These are phyloP conservation scores for Clanis bilineata DNA, from an alignment of 2,888 invertebrate species.

Conservation along the genomic window DNA sequence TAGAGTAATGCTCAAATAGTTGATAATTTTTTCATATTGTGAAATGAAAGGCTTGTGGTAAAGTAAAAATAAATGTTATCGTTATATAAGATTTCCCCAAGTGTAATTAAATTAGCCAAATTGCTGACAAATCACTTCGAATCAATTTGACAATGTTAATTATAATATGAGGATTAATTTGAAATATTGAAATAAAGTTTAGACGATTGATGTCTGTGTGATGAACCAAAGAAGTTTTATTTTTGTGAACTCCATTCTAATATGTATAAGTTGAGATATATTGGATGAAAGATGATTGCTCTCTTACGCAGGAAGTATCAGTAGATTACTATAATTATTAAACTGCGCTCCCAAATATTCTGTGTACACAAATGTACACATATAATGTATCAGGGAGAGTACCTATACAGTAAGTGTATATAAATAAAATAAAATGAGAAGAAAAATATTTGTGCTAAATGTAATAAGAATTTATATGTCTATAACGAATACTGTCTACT, in stretches of 20 bases:
- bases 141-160: constrained; percentile 5
- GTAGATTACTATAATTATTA: background rate
- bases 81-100: constrained; percentile 5
- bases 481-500: constrained; percentile 7
- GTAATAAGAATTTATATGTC: background rate
- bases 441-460: background rate
- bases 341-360: background rate
- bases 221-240: constrained; percentile 79
- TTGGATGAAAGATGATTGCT: background rate
- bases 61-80: constrained; percentile 33
- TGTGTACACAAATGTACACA: background rate
- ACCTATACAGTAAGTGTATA: constrained; percentile 40
- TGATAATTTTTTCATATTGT: constrained; percentile 55
- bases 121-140: background rate
- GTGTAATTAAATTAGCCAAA: constrained; percentile 9
- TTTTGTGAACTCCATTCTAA: constrained; percentile 65
- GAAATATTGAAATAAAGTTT: constrained; percentile 36
- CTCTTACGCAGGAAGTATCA: background rate
- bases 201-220: constrained; percentile 69
- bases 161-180: constrained; percentile 20
- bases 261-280: background rate
- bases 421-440: constrained; percentile 43
- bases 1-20: constrained; percentile 55
- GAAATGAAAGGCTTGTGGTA: constrained; percentile 50
- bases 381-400: background rate